Conservation (phyloP, 2,113 vertebrate genomes). For the Myotis yumanensis region DNA sequence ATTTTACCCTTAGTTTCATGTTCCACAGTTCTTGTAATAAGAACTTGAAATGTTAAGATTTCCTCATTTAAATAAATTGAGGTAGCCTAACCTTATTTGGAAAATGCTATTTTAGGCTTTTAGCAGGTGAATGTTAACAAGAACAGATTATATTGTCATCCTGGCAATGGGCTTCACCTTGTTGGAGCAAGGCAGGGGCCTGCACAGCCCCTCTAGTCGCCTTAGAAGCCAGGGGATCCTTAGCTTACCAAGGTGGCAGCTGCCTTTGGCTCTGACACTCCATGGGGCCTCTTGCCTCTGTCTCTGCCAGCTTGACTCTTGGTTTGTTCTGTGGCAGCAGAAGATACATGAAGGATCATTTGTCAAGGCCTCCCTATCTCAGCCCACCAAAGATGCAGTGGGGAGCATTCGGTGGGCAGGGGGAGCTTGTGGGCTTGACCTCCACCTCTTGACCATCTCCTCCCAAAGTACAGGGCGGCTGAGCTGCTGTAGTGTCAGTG, state of each 20-base stretch:
- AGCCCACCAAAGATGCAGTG: not conserved
- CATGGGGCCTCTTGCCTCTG: not conserved
- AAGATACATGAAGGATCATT: slow-evolving; percentile 22
- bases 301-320: not conserved
- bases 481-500: not conserved
- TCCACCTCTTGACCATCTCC: not conserved
- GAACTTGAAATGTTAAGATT: slow-evolving; percentile 48
- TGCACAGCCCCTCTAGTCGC: not conserved
- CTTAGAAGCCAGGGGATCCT: not conserved
- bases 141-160: not conserved
- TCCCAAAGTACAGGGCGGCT: not conserved
- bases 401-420: not conserved
- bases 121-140: slow-evolving; percentile 33
- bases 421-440: not conserved
- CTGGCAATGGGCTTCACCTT: not conserved
- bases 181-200: not conserved
- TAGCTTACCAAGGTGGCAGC: not conserved
- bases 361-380: not conserved
- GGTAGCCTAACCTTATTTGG: slow-evolving; percentile 38
- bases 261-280: not conserved
- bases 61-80: slow-evolving; percentile 28
- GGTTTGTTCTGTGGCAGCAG: slow-evolving; percentile 20
- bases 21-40: not conserved
- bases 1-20: not conserved
- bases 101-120: slow-evolving; percentile 35